phyloP scores from a whole-genome alignment of 2,888 invertebrate genomes.

The Mesorhabditis belari region DNA sequence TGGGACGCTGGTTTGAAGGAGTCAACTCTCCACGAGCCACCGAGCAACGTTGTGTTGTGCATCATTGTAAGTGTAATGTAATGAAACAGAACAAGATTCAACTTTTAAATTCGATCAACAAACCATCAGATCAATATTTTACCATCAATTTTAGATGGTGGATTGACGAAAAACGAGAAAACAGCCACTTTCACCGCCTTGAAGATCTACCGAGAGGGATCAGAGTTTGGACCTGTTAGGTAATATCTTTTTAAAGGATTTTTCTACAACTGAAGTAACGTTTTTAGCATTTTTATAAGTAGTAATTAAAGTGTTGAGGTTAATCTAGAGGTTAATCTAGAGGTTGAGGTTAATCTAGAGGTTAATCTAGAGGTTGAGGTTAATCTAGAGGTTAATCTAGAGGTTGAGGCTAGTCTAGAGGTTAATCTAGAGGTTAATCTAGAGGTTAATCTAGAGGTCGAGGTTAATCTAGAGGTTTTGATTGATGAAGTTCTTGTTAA shows the following conservation, averaged over 20 bases:
- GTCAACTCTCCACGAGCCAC: conserved; percentile 50
- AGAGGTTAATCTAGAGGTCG: too few relatives aligned
- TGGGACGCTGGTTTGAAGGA: conserved; percentile 53
- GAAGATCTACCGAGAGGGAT: conserved; percentile 53
- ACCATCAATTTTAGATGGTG: conserved; percentile 46
- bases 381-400: too few relatives aligned
- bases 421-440: too few relatives aligned
- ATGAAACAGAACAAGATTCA: not conserved
- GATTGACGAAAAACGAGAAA: conserved; percentile 53
- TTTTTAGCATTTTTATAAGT: too few relatives aligned
- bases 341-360: too few relatives aligned
- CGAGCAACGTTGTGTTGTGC: conserved; percentile 53
- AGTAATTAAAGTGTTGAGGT: too few relatives aligned
- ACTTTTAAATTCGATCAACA: not conserved
- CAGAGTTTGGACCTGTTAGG: conserved; percentile 52
- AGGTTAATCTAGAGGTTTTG: too few relatives aligned
- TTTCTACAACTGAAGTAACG: too few relatives aligned
- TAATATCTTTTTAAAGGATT: conserved; percentile 3
- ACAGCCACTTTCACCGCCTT: conserved; percentile 53
- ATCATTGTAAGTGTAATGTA: conserved; percentile 43
- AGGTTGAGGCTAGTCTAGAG: too few relatives aligned
- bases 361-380: too few relatives aligned
- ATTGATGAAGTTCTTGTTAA: too few relatives aligned
- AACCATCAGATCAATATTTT: not conserved
- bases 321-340: too few relatives aligned